Evolutionary conservation across 2,797 vertebrate genomes (phyloP), one percentile per base, ranked within the genome.

Genomic region (Bufotes viridis): DNA sequence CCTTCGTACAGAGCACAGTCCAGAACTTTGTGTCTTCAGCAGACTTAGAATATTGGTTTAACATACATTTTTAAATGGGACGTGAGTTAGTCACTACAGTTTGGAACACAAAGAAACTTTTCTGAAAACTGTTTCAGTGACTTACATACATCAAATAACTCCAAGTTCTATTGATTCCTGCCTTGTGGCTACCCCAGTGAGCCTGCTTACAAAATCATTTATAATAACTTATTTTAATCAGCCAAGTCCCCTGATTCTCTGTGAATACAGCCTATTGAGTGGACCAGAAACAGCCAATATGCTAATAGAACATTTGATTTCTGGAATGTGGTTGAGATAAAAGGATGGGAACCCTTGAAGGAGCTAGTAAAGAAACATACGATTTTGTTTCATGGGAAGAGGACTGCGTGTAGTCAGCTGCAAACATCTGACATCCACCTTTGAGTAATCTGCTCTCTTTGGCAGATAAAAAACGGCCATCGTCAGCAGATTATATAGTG

Each of bases 221-320:
- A 72, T 34, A 29, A 20, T 49, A 74, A 74, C 70, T 49, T 74
- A 29, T 72, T 74, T 22, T 74, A 42, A 11, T n/a, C 1, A n/a
- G 11, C 1, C 22, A 10, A 53, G 42, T 49, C 4, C 70, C 10
- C 42, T 51, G 42, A 13, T 75, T 75, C 20, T 75, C 42, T 75
- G 20, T 75, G 72, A 75, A 75, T 75, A 51, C 42, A 75, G 42
- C 20, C 42, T 75, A 75, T 75, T 75, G 72, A 75, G 18, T 53
- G 20, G 12, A 53, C 42, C 51, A 3, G 3, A 75, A 75, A 53
- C 20, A 15, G 78, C 57, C 29, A 26, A 80, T n/a, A 75, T 51
- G 42, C 72, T 75, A 49, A 53, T 51, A n/a, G 72, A 53, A 75
- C 72, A 53, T 75, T 51, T 75, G 72, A n/a, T 75, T 75, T 75